Conservation (phyloP, 2,888 invertebrate species). For the Nemurella pictetii region DNA sequence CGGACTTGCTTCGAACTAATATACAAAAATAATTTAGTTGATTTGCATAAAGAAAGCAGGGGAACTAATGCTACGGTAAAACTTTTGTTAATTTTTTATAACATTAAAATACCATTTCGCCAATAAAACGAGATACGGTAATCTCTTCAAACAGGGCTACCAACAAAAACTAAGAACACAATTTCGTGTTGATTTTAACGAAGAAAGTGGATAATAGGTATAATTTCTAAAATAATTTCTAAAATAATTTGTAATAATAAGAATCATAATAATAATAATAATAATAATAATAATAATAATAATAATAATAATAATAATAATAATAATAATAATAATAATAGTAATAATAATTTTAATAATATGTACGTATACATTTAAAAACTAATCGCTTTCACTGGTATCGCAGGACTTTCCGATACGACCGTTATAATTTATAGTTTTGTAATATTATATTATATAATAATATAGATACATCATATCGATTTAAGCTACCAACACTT, state of each 20-base stretch:
- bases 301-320: not conserved
- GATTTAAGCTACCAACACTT: conserved; percentile 43
- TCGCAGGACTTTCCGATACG: conserved; percentile 42
- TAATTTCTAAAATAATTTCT: conserved; percentile 3
- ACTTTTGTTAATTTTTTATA: not conserved
- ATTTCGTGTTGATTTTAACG: not conserved
- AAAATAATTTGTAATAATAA: conserved; percentile 13
- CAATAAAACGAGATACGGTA: not conserved
- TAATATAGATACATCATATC: conserved; percentile 42
- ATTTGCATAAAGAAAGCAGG: not conserved
- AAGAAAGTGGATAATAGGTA: not conserved
- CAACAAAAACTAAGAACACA: conserved; percentile 37
- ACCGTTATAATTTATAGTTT: conserved; percentile 41
- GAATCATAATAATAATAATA: not conserved
- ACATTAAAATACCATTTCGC: not conserved
- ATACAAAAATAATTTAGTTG: not conserved
- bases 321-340: conserved; percentile 14
- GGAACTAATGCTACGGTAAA: not conserved
- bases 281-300: not conserved
- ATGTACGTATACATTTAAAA: conserved; percentile 1
- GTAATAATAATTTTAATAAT: not conserved
- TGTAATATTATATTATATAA: conserved; percentile 37
- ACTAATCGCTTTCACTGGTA: conserved; percentile 40
- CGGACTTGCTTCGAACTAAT: not conserved
- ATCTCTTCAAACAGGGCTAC: conserved; percentile 37